Base-by-base conservation (phyloP, 2,888 invertebrate genomes). In the Rapana venosa region DNA sequence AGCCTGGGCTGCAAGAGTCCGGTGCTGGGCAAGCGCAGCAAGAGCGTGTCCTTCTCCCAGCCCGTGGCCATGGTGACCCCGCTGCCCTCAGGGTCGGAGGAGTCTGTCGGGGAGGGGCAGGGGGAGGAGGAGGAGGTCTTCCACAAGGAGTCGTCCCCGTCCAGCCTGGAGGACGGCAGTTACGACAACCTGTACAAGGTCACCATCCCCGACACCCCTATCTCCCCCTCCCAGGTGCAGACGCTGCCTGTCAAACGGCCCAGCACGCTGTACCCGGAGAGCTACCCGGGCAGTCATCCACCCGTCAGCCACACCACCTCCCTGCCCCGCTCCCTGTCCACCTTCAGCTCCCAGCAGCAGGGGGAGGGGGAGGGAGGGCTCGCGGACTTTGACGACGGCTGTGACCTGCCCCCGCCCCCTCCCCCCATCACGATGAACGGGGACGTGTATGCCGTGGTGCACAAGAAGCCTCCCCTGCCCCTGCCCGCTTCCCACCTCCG, bases 51-150 rank as follows among this genome's bases (percentile, higher is more conserved):
- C 87, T 95, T 95, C 92, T 94, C 94, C 35, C 92, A 93, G 88
- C 95, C 94, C 15, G 94, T 94, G 85, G 94, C 94, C 88, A 94
- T 94, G 94, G 94, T 95, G 56, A 94, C 94, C 26, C 95, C 95
- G 35, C 88, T 94, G 88, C 94, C 94, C 35, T 94, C 94, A 0
- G 94, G 94, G 35, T 94, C 94, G 0, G 94, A 94, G 58, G 94
- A 94, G 90, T 94, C 95, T 0, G 92, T 94, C 81, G 93, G 93
- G 36, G 81, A 36, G 36, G 58, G 58, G 32, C 58, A 11, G 61
- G 93, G 93, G 47, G 93, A 93, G 15, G 92, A 93, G 26, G 61
- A 84, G 22, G 86, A 35, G 35, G 56, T 77, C 8, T 30, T 87
- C 58, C 26, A 26, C 35, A n/a, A 35, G 26, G 90, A 77, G n/a